phyloP scores from a whole-genome alignment of 2,888 invertebrate genomes.

The Pecten maximus region DNA sequence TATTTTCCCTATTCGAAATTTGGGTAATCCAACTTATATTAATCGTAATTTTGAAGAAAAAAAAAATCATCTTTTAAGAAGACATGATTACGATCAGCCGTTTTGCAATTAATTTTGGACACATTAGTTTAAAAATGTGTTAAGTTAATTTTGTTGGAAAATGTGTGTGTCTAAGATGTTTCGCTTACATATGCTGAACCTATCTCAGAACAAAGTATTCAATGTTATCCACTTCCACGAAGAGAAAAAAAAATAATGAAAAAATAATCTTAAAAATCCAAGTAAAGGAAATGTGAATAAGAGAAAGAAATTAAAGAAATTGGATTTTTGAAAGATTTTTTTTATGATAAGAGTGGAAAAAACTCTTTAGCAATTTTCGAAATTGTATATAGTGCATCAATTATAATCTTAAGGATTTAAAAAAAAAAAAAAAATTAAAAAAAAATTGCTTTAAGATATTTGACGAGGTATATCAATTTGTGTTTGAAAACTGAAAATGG shows the following conservation, averaged over 20 bases:
- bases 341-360: background rate
- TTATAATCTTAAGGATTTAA: background rate
- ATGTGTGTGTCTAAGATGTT: background rate
- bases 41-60: background rate
- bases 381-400: background rate
- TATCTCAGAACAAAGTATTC: background rate
- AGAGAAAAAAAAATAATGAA: background rate
- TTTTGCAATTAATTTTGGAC: background rate
- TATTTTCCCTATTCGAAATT: no score
- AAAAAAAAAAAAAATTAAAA: no score
- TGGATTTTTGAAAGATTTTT: background rate
- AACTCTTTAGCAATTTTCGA: background rate
- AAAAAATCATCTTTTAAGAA: background rate
- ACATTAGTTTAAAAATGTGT: background rate
- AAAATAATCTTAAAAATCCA: background rate
- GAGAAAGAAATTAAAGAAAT: background rate
- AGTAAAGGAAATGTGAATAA: background rate
- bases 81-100: background rate
- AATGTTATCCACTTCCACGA: background rate
- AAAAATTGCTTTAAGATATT: background rate
- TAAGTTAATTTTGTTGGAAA: background rate
- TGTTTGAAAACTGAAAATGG: background rate
- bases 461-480: background rate
- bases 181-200: background rate
- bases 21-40: no score